Evolutionary conservation across 1,140 invertebrate species (phyloP).

Genomic region (Trachelipus rathkii): DNA sequence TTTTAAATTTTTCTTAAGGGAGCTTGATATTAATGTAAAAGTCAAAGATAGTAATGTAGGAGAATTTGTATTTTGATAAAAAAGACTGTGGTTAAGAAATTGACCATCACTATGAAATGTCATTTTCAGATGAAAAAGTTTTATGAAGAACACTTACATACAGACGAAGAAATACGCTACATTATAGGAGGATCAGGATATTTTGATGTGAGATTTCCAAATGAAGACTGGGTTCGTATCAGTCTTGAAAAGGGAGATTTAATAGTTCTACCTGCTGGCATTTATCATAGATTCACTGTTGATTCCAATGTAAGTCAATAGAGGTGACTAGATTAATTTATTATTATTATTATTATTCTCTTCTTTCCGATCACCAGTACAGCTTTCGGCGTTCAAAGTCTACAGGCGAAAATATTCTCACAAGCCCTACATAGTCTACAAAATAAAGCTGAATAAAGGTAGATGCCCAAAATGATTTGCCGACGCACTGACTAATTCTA

Average conservation of each 20-base stretch:
- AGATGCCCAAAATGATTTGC: no score
- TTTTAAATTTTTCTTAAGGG: not conserved
- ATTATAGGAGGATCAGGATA: conserved; percentile 83
- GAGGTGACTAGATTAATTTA: no score
- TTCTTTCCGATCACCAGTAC: no score
- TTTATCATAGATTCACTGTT: conserved; percentile 96
- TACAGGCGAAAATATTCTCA: no score
- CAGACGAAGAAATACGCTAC: conserved; percentile 94
- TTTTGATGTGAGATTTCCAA: conserved; percentile 86
- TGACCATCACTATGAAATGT: not conserved
- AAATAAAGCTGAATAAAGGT: no score
- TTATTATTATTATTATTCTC: no score
- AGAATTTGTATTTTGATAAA: not conserved
- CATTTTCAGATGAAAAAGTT: conserved; percentile 71
- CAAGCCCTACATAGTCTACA: no score
- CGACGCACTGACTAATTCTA: no score
- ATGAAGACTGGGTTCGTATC: conserved; percentile 93
- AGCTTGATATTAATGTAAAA: not conserved
- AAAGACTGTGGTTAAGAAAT: not conserved
- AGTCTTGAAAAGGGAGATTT: conserved; percentile 78
- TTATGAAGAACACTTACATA: conserved; percentile 90
- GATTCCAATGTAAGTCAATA: conserved; percentile 64
- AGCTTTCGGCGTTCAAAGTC: no score
- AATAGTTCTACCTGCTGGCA: conserved; percentile 89
- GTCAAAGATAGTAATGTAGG: not conserved